Evolutionary conservation across 2,888 invertebrate species (phyloP), one percentile per base, ranked within the genome.

Genomic region (Phyllotreta cruciferae): DNA sequence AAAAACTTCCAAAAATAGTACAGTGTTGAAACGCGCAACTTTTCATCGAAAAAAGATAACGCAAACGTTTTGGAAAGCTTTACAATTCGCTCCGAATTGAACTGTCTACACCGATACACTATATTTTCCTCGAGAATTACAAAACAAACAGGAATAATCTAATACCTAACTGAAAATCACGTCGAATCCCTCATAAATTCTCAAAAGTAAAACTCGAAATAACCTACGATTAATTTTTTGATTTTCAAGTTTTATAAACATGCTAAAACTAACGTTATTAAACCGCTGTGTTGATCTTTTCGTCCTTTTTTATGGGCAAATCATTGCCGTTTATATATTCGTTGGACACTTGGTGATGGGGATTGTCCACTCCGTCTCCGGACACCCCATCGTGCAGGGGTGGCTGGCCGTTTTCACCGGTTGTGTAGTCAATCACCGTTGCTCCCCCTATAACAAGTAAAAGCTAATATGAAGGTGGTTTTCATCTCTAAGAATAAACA

Each of bases 241-340:
- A 24, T 24, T 24, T 24, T 24, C 24, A 24, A 24, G 24, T 24
- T 24, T 24, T 24, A 24, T 24, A 24, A 24, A 24, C 24, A 24
- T 24, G 24, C 53, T 39, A 60, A n/a, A 62, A 56, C 45, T 65
- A 60, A 47, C n/a, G 34, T 42, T 52, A 60, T 84, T 85, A 86
- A 72, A 86, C 86, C 54, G 85, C 85, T 55, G 86, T 86, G 75
- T 86, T 85, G 75, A 85, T 85, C 77, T 86, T 85, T 75, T 84
- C 83, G 74, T 85, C 85, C 72, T 85, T 83, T 80, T 85, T 85
- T 74, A 84, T 81, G 35, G 77, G 75, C 71, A 83, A 80, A 71
- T 84, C 84, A 75, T 84, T 84, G 65, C 85, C 85, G 76, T 85
- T 85, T 74, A 86, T 83, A 80, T 85, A 86, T 74, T 86, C 86